Evolutionary conservation across 2,113 vertebrate species (phyloP).

Genomic region (Lampris megalopsis): DNA sequence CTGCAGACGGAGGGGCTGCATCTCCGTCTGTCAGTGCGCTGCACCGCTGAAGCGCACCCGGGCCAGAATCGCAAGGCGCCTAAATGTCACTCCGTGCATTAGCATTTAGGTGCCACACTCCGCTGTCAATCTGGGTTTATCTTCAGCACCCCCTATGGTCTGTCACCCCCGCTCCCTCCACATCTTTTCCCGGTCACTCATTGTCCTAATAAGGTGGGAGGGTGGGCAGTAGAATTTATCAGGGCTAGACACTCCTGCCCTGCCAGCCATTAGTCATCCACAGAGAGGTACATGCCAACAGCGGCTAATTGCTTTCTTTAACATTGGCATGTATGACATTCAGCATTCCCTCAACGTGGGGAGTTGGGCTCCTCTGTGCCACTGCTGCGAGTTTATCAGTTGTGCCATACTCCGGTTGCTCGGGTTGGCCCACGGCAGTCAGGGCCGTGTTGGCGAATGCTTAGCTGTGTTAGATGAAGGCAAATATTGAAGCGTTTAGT

Average conservation of each 20-base stretch:
- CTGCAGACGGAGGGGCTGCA: constrained; percentile 4
- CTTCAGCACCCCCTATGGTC: constrained; percentile 74
- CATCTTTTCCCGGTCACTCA: constrained; percentile 58
- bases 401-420: neutral
- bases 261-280: constrained; percentile 82
- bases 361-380: constrained; percentile 9
- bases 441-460: neutral
- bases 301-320: constrained; percentile 82
- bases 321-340: constrained; percentile 73
- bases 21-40: constrained; percentile 60
- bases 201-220: constrained; percentile 78
- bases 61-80: constrained; percentile 40
- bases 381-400: neutral
- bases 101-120: constrained; percentile 81
- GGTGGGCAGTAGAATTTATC: constrained; percentile 80
- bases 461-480: constrained; percentile 13
- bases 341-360: constrained; percentile 26
- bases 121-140: constrained; percentile 84
- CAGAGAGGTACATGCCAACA: constrained; percentile 72
- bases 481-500: constrained; percentile 14
- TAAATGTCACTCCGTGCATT: constrained; percentile 85
- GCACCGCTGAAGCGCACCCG: constrained; percentile 71
- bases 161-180: constrained; percentile 57
- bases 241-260: constrained; percentile 74
- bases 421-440: neutral